Conservation (phyloP, 2,797 vertebrate species). For the Buceros bicornis region DNA sequence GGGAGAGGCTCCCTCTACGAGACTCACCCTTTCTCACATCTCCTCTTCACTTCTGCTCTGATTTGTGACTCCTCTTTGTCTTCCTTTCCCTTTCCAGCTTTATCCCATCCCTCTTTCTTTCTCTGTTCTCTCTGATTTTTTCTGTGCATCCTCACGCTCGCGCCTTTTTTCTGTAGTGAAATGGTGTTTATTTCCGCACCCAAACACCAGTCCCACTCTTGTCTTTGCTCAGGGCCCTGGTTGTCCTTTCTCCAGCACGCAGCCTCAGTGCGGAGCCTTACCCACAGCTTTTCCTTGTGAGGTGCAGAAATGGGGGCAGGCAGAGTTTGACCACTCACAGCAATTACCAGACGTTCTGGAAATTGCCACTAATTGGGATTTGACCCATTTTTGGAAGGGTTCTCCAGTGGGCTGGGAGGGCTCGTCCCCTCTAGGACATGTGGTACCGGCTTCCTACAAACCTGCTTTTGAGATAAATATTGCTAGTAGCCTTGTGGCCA, state of each 20-base stretch:
- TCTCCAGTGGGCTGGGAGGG: not conserved
- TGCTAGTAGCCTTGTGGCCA: not conserved
- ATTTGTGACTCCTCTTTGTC: not conserved
- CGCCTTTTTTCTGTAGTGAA: not conserved
- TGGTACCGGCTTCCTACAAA: not conserved
- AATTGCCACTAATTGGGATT: not conserved
- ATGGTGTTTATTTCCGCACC: not conserved
- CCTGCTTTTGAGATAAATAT: not conserved
- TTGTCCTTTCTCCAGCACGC: not conserved
- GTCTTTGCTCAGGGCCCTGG: accelerated
- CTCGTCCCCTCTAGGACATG: not conserved
- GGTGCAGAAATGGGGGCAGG: not conserved
- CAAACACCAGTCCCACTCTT: not conserved
- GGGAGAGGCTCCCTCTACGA: not conserved
- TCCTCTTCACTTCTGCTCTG: not conserved
- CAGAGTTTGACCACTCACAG: not conserved
- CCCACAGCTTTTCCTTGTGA: accelerated
- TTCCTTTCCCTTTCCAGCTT: not conserved
- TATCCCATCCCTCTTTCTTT: not conserved
- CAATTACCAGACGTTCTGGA: not conserved
- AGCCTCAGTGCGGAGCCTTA: not conserved
- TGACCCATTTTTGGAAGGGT: not conserved
- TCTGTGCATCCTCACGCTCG: accelerated
- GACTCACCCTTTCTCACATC: not conserved
- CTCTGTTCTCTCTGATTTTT: not conserved